A percentile compares a stretch with the other conserved stretches of the same genome.
Conservation (phyloP, 2,113 vertebrate species). For the Heptranchias perlo region DNA sequence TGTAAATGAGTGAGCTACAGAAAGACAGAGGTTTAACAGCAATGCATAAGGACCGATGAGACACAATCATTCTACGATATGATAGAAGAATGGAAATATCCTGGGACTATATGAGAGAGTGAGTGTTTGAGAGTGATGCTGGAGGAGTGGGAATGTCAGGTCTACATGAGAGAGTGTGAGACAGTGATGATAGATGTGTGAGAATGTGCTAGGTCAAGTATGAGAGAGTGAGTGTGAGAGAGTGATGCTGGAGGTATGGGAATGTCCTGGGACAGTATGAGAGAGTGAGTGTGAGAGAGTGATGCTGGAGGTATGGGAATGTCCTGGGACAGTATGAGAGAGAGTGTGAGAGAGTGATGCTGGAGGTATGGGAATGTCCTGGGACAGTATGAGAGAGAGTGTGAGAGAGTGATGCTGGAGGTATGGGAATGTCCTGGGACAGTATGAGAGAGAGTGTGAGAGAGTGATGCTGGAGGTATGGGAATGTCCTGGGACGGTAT, state of each 20-base stretch:
- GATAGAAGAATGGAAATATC: neutral
- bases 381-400: neutral
- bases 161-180: neutral
- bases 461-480: neutral
- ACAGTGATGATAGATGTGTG: neutral
- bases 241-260: neutral
- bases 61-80: neutral
- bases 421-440: neutral
- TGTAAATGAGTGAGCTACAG: neutral
- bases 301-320: neutral
- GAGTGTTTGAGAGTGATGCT: neutral
- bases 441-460: neutral
- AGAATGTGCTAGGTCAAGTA: neutral
- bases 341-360: neutral
- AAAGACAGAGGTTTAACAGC: neutral
- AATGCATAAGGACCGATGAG: neutral
- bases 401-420: neutral
- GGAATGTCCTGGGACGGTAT: too few relatives aligned
- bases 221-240: neutral
- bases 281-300: neutral
- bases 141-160: conserved; percentile 52
- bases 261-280: neutral
- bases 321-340: neutral
- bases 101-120: neutral
- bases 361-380: neutral